These are phyloP conservation scores for Nerophis lumbriciformis DNA, from an alignment of 2,113 vertebrate genomes.

Conservation along the genomic window DNA sequence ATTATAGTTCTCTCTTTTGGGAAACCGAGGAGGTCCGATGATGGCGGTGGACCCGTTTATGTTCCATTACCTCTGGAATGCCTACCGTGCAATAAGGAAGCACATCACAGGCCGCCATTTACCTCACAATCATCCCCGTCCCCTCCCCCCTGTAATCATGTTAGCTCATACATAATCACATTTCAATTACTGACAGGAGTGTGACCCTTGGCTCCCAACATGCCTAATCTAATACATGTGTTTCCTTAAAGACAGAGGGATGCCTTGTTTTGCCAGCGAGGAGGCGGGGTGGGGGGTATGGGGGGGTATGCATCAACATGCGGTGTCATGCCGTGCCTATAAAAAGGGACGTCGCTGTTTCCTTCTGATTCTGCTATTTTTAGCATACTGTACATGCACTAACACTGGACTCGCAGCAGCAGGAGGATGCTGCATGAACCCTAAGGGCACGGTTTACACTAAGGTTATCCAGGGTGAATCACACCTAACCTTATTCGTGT, in stretches of 20 bases:
- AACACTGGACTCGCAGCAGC: constrained; percentile 4
- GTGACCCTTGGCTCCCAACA: constrained; percentile 67
- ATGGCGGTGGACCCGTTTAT: constrained; percentile 51
- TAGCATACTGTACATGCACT: constrained; percentile 43
- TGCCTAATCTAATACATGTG: constrained; percentile 74
- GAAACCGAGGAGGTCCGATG: constrained; percentile 8
- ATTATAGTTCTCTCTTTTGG: constrained; percentile 11
- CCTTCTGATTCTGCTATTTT: constrained; percentile 70
- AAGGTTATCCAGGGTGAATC: too few relatives aligned
- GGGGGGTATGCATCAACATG: constrained; percentile 38
- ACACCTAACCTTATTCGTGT: too few relatives aligned
- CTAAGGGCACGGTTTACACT: too few relatives aligned
- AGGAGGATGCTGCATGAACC: not conserved
- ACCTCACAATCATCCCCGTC: constrained; percentile 56
- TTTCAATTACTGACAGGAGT: constrained; percentile 75
- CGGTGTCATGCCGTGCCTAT: constrained; percentile 67
- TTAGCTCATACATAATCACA: constrained; percentile 74
- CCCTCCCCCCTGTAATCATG: constrained; percentile 65
- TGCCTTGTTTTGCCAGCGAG: constrained; percentile 53
- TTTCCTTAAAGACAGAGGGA: constrained; percentile 66
- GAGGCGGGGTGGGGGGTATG: constrained; percentile 4
- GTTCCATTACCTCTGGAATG: constrained; percentile 69
- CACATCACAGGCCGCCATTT: constrained; percentile 66
- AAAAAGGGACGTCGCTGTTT: constrained; percentile 54
- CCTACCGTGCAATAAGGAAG: constrained; percentile 51